phyloP scores from a whole-genome alignment of 2,113 vertebrate species.

The Malurus cyaneus region DNA sequence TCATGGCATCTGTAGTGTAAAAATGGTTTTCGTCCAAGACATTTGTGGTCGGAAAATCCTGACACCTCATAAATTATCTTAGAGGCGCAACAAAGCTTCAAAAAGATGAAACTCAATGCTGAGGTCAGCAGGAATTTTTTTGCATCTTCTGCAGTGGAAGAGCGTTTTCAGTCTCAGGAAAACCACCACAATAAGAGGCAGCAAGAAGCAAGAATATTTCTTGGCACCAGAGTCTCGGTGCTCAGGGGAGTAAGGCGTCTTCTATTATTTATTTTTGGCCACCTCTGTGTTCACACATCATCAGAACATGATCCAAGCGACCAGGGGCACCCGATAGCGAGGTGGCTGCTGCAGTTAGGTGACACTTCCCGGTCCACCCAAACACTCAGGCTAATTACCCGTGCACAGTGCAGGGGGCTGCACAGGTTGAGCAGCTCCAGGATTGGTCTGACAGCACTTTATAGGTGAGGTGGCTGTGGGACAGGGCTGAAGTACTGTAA shows the following conservation, averaged over 20 bases:
- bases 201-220: not conserved
- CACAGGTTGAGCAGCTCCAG: not conserved
- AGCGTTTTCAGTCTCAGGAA: not conserved
- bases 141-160: not conserved
- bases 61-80: conserved; percentile 82
- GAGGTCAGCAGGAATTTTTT: conserved; percentile 43
- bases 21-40: conserved; percentile 66
- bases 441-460: not conserved
- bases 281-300: conserved; percentile 56
- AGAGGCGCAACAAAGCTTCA: conserved; percentile 54
- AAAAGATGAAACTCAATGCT: conserved; percentile 35
- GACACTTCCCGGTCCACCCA: conserved; percentile 19
- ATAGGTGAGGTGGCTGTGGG: not conserved
- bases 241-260: conserved; percentile 20
- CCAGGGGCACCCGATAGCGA: not conserved
- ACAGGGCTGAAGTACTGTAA: not conserved
- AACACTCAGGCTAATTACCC: not conserved
- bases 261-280: conserved; percentile 55
- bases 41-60: conserved; percentile 72
- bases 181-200: conserved; percentile 40
- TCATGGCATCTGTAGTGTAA: conserved; percentile 76
- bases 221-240: not conserved
- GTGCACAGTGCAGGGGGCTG: not conserved
- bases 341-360: conserved; percentile 30
- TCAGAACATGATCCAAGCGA: conserved; percentile 6